Percentiles rank a stretch among this genome's conserved stretches.
Conservation (phyloP, 2,888 invertebrate genomes). For the Allygus modestus region DNA sequence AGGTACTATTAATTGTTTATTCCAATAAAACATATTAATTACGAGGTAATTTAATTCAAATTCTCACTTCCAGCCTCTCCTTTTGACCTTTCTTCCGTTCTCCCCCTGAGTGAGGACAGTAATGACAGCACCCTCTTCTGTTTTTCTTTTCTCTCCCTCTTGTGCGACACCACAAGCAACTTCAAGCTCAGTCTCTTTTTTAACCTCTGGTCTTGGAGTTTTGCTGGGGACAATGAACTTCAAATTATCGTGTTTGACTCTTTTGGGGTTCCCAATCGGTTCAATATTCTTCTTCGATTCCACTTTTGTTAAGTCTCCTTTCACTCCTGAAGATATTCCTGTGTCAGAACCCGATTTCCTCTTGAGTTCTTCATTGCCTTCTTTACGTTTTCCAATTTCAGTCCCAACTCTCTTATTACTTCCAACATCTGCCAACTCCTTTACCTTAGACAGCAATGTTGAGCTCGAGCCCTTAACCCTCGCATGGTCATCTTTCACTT, state of each 20-base stretch:
- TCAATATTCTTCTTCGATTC: neutral
- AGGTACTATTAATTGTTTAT: too few relatives aligned
- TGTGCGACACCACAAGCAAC: neutral
- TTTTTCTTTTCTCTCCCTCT: neutral
- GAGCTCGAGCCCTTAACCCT: too few relatives aligned
- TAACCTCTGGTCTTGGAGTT: neutral
- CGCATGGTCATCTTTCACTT: neutral
- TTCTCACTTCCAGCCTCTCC: constrained; percentile 19
- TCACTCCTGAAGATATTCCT: neutral
- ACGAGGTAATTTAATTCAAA: neutral
- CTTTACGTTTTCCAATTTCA: too few relatives aligned
- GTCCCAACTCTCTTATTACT: too few relatives aligned
- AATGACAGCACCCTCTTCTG: neutral
- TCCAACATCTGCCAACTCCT: too few relatives aligned
- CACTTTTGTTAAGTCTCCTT: neutral
- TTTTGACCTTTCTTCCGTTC: neutral
- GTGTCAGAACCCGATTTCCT: too few relatives aligned
- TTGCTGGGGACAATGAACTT: neutral
- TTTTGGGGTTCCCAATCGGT: neutral
- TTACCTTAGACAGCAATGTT: too few relatives aligned
- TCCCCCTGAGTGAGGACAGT: constrained; percentile 5
- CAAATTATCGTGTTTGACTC: neutral
- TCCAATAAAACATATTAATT: too few relatives aligned
- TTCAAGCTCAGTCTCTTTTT: neutral
- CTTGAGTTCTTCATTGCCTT: neutral